Evolutionary conservation across 2,888 invertebrate species (phyloP).

Genomic region (Plebejus argus): DNA sequence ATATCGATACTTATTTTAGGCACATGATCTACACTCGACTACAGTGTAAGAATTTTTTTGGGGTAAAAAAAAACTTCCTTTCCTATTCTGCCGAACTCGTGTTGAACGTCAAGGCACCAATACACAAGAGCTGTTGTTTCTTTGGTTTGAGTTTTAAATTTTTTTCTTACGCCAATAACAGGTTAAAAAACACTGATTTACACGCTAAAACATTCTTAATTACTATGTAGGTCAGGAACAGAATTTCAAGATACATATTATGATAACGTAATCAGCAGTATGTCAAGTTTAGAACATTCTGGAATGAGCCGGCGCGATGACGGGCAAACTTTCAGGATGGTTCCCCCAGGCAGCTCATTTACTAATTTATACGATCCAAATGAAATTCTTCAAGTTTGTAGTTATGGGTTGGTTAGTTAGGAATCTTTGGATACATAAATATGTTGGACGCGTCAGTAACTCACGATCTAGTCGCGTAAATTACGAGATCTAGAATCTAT

Average conservation of each 20-base stretch:
- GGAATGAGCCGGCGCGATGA: conserved; percentile 4
- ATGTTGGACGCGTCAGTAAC: background rate
- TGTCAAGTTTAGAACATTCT: conserved; percentile 8
- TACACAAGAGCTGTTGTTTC: too few species aligned
- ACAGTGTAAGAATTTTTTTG: too few species aligned
- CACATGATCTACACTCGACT: too few species aligned
- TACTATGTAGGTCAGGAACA: background rate
- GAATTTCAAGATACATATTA: background rate
- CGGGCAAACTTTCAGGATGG: background rate
- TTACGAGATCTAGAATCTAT: background rate
- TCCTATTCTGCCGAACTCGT: too few species aligned
- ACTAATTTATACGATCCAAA: conserved; percentile 10
- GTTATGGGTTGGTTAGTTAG: background rate
- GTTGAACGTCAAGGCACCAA: too few species aligned
- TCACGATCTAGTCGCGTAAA: background rate
- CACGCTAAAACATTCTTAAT: background rate
- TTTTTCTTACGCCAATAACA: too few species aligned
- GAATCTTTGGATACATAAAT: conserved; percentile 15
- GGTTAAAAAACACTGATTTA: too few species aligned
- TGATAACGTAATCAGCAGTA: background rate
- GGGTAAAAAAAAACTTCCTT: too few species aligned
- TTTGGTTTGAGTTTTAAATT: too few species aligned
- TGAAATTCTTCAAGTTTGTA: conserved; percentile 21
- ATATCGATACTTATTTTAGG: too few species aligned
- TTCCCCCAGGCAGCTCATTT: background rate